Evolutionary conservation across 1,140 invertebrate genomes (phyloP), one percentile per base, ranked within the genome.

Genomic region (Steinernema feltiae): DNA sequence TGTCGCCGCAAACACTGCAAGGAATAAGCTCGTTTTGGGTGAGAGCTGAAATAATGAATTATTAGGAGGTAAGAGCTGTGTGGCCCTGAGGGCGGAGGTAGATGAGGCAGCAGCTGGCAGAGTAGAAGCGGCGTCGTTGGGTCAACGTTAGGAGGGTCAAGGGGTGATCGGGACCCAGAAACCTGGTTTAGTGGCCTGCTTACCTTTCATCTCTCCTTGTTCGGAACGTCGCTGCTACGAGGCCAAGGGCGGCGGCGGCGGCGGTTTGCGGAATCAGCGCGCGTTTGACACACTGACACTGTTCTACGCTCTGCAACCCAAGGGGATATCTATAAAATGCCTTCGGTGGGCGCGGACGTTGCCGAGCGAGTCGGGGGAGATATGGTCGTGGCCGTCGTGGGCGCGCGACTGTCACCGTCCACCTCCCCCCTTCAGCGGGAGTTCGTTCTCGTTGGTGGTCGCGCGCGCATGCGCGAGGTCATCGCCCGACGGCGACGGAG

Each of bases 1-100:
- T 98, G 90, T 98, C 95, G 79, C 95, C 94, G 89, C 96, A 99
- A 84, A 99, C 96, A 90, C 98, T 98, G 90, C 96, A 98, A 86
- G 95, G 95, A 89, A 98, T 98, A 88, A 98, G 97, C 90, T 98
- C 95, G 88, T 98, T 98, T 92, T 98, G 95, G 88, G 95, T 95
- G 98, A 91, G 21, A 93, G 93, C 86, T 80, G 32, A 71, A 75
- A n/a, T 21, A 75, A 73, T 1, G 24, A 27, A 63, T 27, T n/a
- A n/a, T n/a, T n/a, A n/a, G n/a, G n/a, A n/a, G n/a, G n/a, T n/a
- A n/a, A n/a, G n/a, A n/a, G n/a, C 53, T 27, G 12, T 15, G 15
- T 63, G 53, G 53, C 53, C 53, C 53, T 63, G n/a, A 17, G 53
- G 53, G 15, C 15, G 53, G 53, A 63, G 53, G 53, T 63, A 21